phyloP scores from a whole-genome alignment of 1,140 invertebrate species.

The Aphidius gifuensis region DNA sequence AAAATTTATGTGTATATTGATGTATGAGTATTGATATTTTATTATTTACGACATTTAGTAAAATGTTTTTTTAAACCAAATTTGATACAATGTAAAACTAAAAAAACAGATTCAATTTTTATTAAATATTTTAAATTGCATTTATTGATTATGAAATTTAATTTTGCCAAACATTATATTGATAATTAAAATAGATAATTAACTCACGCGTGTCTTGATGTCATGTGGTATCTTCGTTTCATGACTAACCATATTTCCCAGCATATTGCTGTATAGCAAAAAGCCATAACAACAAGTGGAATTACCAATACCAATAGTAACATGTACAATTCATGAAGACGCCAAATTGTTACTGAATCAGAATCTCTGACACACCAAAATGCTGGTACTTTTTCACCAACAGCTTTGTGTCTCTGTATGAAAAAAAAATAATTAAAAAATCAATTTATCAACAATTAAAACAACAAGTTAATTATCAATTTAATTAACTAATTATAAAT shows the following conservation, averaged over 20 bases:
- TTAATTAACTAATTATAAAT: background rate
- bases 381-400: conserved; percentile 54
- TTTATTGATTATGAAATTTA: no score
- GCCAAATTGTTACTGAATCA: conserved; percentile 54
- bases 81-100: no score
- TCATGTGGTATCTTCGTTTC: conserved; percentile 59
- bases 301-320: conserved; percentile 63
- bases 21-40: no score
- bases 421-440: conserved; percentile 14
- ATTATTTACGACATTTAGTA: no score
- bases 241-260: conserved; percentile 65
- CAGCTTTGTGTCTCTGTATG: conserved; percentile 57
- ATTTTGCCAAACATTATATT: background rate
- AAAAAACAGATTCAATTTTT: no score
- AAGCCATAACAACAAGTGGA: conserved; percentile 64
- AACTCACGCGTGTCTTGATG: conserved; percentile 54
- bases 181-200: conserved; percentile 14
- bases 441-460: background rate
- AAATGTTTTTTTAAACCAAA: no score
- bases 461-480: background rate
- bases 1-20: no score
- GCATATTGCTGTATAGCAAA: conserved; percentile 66
- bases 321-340: conserved; percentile 67
- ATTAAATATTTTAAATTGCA: no score
- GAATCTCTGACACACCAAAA: conserved; percentile 66